A percentile compares a stretch with the other conserved stretches of the same genome.
phyloP scores from a whole-genome alignment of 1,140 invertebrate species.

The Cotesia vestalis region DNA sequence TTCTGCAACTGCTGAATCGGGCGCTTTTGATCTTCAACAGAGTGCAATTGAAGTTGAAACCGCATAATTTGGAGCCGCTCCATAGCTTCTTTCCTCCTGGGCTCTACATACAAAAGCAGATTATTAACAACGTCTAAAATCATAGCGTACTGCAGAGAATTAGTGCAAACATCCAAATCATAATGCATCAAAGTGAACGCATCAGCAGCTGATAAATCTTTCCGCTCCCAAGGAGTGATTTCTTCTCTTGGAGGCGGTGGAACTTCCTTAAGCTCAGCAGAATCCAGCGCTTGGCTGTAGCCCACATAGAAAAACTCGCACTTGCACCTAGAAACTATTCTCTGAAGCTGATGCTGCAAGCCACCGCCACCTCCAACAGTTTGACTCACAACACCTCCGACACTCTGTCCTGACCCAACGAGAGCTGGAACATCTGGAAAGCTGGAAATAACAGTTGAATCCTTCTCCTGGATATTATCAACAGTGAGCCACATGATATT shows the following conservation, averaged over 20 bases:
- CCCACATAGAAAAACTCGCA: constrained; percentile 98
- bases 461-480: constrained; percentile 89
- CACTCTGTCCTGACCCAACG: constrained; percentile 93
- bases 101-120: constrained; percentile 94
- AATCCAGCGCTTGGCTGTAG: constrained; percentile 87
- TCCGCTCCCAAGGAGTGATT: constrained; percentile 76
- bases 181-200: constrained; percentile 98
- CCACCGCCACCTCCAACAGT: constrained; percentile 85
- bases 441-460: constrained; percentile 78
- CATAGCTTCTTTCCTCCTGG: constrained; percentile 89
- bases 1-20: constrained; percentile 94
- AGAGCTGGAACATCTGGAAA: constrained; percentile 87
- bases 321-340: constrained; percentile 95
- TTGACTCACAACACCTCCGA: constrained; percentile 93
- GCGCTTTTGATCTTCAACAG: constrained; percentile 87
- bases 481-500: constrained; percentile 96
- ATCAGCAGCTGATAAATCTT: constrained; percentile 86
- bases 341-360: constrained; percentile 78
- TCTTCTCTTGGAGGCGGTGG: constrained; percentile 76
- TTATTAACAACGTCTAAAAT: constrained; percentile 98
- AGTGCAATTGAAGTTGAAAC: constrained; percentile 90
- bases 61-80: constrained; percentile 90
- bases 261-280: constrained; percentile 72
- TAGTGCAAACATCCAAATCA: constrained; percentile 96
- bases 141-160: constrained; percentile 95